These are phyloP conservation scores for Apodemus speciosus DNA, from an alignment of 2,113 vertebrate species.

Conservation along the genomic window DNA sequence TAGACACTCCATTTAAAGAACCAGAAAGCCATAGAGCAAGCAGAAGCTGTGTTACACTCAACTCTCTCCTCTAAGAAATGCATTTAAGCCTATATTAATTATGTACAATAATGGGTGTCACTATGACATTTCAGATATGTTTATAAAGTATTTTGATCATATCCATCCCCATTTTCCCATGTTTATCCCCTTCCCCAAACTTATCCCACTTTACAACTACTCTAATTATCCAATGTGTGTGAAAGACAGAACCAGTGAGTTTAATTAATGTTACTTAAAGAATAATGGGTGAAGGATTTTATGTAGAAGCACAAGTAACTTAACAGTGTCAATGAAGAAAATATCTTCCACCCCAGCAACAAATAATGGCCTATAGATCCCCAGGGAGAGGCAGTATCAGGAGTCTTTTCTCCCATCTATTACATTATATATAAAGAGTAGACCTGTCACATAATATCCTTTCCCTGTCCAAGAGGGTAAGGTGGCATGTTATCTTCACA, in stretches of 20 bases:
- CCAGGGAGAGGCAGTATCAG: background rate
- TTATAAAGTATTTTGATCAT: background rate
- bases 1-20: background rate
- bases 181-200: background rate
- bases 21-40: background rate
- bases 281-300: background rate
- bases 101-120: background rate
- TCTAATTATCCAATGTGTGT: too few species aligned
- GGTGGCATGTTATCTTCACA: conserved; percentile 57
- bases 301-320: too few species aligned
- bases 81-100: background rate
- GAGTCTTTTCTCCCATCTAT: background rate
- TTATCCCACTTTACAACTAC: background rate
- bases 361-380: background rate
- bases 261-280: background rate
- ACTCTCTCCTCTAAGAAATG: background rate
- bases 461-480: background rate
- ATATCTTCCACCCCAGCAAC: background rate
- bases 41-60: rapidly evolving
- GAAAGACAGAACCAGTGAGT: background rate
- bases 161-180: too few species aligned
- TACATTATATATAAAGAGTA: conserved; percentile 31
- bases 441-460: conserved; percentile 44
- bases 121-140: background rate
- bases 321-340: background rate